phyloP scores from a whole-genome alignment of 2,888 invertebrate genomes.

The Sabatieria punctata region DNA sequence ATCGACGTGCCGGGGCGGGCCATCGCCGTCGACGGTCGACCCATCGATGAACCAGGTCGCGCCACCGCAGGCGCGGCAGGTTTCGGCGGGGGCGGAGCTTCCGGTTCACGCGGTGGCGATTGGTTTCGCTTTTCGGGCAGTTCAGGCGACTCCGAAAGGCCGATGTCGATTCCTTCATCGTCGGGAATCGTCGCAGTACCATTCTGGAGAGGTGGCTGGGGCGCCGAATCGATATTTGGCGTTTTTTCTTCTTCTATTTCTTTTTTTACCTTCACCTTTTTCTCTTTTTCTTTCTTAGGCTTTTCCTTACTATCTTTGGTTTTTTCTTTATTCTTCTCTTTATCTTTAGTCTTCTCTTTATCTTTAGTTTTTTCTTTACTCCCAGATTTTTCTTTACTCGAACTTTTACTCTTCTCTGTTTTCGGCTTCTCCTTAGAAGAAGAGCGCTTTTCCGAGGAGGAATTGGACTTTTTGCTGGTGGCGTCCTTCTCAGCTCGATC shows the following conservation, averaged over 20 bases:
- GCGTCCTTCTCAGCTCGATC: not conserved
- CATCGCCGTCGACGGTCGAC: slow-evolving; percentile 1
- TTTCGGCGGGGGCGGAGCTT: not conserved
- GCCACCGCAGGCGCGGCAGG: not conserved
- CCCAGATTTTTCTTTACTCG: not conserved
- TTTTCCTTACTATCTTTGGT: not conserved
- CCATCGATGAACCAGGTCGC: slow-evolving; percentile 1
- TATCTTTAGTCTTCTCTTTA: not conserved
- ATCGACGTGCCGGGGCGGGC: slow-evolving; percentile 25
- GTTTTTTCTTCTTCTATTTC: not conserved
- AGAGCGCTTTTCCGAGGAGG: not conserved
- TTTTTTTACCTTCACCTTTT: not conserved
- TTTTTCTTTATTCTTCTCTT: not conserved
- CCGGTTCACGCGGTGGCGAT: not conserved
- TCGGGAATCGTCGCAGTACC: no score
- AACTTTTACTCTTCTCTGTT: not conserved
- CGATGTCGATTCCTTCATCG: no score
- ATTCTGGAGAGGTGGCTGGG: no score
- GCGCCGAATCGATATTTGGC: not conserved
- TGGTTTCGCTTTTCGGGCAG: not conserved
- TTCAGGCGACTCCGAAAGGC: no score
- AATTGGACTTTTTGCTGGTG: not conserved
- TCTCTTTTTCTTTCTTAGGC: not conserved
- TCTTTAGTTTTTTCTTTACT: not conserved
- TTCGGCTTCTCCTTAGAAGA: not conserved